These are phyloP conservation scores for Adelognathus sp. DNA, from an alignment of 2,888 invertebrate genomes.

Conservation along the genomic window DNA sequence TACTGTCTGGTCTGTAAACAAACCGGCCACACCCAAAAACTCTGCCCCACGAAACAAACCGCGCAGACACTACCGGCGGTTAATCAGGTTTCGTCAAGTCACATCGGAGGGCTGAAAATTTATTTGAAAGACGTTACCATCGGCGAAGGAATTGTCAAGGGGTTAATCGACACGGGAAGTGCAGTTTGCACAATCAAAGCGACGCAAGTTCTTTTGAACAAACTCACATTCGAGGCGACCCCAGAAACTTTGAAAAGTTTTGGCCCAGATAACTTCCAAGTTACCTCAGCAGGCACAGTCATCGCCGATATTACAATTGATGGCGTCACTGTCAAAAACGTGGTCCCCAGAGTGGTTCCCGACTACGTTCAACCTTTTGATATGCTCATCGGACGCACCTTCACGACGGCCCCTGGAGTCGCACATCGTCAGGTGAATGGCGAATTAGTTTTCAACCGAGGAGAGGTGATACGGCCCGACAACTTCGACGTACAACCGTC, in stretches of 20 bases:
- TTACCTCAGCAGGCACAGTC: background rate
- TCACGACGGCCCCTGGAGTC: background rate
- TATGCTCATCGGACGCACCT: slow-evolving; percentile 5
- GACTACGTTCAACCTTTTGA: slow-evolving; percentile 16
- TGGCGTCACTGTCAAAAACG: slow-evolving; percentile 4
- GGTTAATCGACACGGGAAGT: slow-evolving; percentile 29
- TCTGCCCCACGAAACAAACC: background rate
- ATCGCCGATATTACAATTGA: background rate
- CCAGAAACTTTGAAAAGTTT: background rate
- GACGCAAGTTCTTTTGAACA: too few relatives aligned
- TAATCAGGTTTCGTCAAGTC: background rate
- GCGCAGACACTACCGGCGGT: background rate
- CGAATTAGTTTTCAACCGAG: background rate
- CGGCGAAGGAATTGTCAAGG: background rate
- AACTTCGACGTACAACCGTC: background rate
- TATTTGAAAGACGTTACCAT: slow-evolving; percentile 22
- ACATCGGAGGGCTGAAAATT: background rate
- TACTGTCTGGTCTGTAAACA: slow-evolving; percentile 1
- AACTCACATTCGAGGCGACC: background rate
- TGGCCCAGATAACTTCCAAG: slow-evolving; percentile 2
- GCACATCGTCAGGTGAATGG: background rate
- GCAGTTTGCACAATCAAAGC: slow-evolving; percentile 21
- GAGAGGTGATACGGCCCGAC: background rate
- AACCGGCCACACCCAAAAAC: slow-evolving; percentile 16
- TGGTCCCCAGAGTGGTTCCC: background rate